Percentiles rank a stretch among this genome's conserved stretches.
These are phyloP conservation scores for Balaenoptera acutorostrata DNA, from an alignment of 2,113 vertebrate genomes.

Conservation along the genomic window DNA sequence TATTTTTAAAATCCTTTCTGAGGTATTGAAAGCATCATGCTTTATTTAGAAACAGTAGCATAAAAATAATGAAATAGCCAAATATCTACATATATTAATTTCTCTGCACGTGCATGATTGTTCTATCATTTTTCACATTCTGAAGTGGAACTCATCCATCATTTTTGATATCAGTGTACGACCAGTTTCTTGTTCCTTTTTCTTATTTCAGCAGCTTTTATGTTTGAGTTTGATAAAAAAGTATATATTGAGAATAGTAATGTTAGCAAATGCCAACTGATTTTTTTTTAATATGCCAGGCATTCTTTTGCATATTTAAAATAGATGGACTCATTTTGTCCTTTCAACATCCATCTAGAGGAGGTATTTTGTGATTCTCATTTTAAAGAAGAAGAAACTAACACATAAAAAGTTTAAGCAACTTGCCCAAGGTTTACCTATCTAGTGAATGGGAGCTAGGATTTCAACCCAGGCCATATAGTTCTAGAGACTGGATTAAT, in stretches of 20 bases:
- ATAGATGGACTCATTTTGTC: background rate
- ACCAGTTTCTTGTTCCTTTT: background rate
- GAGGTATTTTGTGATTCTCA: background rate
- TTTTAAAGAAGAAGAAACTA: background rate
- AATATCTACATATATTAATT: conserved; percentile 33
- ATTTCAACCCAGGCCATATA: background rate
- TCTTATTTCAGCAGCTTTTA: background rate
- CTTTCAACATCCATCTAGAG: background rate
- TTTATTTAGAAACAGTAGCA: conserved; percentile 36
- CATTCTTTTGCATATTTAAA: conserved; percentile 20
- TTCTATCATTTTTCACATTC: conserved; percentile 17
- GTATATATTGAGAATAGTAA: background rate
- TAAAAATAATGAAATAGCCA: conserved; percentile 16
- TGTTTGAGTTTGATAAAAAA: background rate
- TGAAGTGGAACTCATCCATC: background rate
- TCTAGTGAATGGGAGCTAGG: background rate
- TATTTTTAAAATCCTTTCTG: conserved; percentile 17
- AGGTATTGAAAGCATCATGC: conserved; percentile 8
- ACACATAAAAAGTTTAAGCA: background rate
- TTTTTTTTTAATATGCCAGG: background rate
- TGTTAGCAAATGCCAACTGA: background rate
- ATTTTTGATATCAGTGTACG: background rate
- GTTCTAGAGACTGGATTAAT: background rate
- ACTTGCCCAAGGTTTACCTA: background rate
- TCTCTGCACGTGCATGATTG: background rate